Evolutionary conservation across 2,113 vertebrate species (phyloP), one percentile per base, ranked within the genome.

Genomic region (Melanocharis versteri): DNA sequence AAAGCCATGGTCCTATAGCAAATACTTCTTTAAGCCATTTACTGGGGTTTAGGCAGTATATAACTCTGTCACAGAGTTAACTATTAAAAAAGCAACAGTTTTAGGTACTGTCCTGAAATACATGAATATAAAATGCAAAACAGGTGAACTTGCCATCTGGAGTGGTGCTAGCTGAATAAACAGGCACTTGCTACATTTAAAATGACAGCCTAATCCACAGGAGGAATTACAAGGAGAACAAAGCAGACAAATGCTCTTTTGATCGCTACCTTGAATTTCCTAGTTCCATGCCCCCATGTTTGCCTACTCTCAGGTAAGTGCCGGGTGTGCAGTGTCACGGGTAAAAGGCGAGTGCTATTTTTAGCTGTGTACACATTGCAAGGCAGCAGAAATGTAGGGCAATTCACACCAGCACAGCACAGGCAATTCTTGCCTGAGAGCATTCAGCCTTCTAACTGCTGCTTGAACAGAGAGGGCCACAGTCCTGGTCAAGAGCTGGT

Each of bases 361-460:
- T 93, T 88, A 95, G 76, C 60, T 2, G 0, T 30, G 85, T 70
- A 95, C 89, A 91, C 92, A 83, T 40, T 65, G 73, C 79, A 83
- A 80, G 44, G 88, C n/a, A 87, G 83, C 39, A 95, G 60, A 60
- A 96, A 95, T 89, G 57, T 88, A 95, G 90, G 84, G n/a, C 92
- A 92, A 77, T 62, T 91, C 93, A 90, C 71, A 57, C 33, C 37
- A n/a, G 65, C 57, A 48, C 18, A 0, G 83, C 61, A 79, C 33
- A 31, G 33, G n/a, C 83, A 81, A 58, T 31, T 62, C 54, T 39
- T 65, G 50, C 80, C 79, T 61, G 40, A 71, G 86, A 89, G 84
- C 61, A 62, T 7, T 30, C 21, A 80, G 71, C 13, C 4, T 27
- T 85, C 31, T 40, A 54, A 80, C 44, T 51, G 65, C 77, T 85